A percentile compares a stretch with the other conserved stretches of the same genome.
Evolutionary conservation across 2,888 invertebrate species (phyloP).

Genomic region (Mactromeris polynyma): DNA sequence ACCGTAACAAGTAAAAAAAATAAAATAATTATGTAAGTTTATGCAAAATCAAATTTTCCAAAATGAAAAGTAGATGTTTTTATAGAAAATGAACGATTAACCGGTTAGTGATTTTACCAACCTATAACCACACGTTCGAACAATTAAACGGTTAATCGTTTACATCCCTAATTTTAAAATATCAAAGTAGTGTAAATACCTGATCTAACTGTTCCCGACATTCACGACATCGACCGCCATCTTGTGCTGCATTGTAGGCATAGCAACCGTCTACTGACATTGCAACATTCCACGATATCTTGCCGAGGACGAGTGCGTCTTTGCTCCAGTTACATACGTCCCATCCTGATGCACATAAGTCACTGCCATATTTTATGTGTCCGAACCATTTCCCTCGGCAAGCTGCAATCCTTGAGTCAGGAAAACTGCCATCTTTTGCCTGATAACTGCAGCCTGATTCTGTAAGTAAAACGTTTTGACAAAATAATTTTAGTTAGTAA

Average conservation of each 20-base stretch:
- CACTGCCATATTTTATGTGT: conserved; percentile 80
- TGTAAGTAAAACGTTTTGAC: conserved; percentile 34
- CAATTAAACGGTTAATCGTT: too few species aligned
- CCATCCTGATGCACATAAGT: conserved; percentile 84
- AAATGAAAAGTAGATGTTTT: too few species aligned
- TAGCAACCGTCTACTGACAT: conserved; percentile 82
- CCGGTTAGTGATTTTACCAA: too few species aligned
- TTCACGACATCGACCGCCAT: conserved; percentile 83
- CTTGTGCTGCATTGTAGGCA: conserved; percentile 85
- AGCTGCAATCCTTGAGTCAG: conserved; percentile 75
- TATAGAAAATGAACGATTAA: too few species aligned
- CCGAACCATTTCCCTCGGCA: conserved; percentile 83
- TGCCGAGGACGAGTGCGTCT: conserved; percentile 72
- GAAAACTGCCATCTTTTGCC: conserved; percentile 74
- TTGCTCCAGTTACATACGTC: conserved; percentile 81
- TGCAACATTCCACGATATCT: conserved; percentile 82
- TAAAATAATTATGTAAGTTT: too few species aligned
- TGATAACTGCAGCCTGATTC: conserved; percentile 81
- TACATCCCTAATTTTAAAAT: too few species aligned
- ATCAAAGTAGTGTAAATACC: conserved; percentile 64
- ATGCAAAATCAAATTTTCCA: too few species aligned
- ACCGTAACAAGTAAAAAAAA: too few species aligned
- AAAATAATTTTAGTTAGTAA: too few species aligned
- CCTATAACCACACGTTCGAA: too few species aligned
- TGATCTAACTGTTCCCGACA: conserved; percentile 80